Percentiles rank a stretch among this genome's conserved stretches.
Evolutionary conservation across 2,113 vertebrate species (phyloP).

Genomic region (Lagopus leucura): DNA sequence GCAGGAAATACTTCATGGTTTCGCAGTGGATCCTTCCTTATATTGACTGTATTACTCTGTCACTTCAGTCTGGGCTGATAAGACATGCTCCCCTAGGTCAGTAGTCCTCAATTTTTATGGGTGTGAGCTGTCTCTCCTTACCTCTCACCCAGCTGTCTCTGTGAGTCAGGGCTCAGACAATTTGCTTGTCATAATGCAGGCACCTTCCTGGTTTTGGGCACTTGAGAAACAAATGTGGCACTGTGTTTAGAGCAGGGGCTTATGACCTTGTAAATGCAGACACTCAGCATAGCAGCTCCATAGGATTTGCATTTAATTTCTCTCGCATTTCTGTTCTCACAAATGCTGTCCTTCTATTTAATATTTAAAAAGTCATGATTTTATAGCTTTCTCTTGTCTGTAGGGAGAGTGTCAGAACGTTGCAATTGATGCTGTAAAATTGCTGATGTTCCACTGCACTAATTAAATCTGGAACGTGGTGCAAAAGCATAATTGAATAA

Average conservation of each 20-base stretch:
- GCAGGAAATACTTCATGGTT: background rate
- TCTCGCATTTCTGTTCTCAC: background rate
- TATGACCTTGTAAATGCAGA: background rate
- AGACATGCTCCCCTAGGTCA: background rate
- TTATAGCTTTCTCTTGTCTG: background rate
- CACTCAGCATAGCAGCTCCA: background rate
- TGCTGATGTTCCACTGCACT: background rate
- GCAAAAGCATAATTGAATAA: background rate
- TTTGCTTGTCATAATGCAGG: background rate
- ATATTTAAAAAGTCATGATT: background rate
- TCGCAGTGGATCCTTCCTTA: background rate
- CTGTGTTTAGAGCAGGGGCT: background rate
- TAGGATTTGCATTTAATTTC: background rate
- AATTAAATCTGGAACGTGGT: background rate
- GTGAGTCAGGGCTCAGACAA: background rate
- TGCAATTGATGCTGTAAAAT: background rate
- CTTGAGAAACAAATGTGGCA: background rate
- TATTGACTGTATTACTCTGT: background rate
- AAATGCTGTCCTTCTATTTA: background rate
- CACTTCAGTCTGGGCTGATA: fast-evolving
- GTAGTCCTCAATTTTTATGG: background rate
- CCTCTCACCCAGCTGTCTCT: background rate
- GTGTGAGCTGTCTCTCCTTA: background rate
- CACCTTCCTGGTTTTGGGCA: background rate
- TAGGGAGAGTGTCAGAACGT: background rate